Base-by-base conservation (phyloP, 2,797 vertebrate species). In the Eidolon dupreanum region DNA sequence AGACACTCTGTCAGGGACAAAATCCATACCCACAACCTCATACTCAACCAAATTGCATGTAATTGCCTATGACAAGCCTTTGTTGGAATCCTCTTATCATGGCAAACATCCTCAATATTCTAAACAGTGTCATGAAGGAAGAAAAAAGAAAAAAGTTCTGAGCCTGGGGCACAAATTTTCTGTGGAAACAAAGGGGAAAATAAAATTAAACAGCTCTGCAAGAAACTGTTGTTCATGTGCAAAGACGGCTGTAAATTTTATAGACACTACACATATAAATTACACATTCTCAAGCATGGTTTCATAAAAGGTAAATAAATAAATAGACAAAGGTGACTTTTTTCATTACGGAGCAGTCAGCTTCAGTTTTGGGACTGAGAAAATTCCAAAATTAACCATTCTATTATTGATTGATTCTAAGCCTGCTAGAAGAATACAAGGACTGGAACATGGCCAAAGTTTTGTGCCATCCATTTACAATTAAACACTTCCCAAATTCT, bases 51-150 rank as follows among this genome's bases (percentile, higher is more conserved):
- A 95, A 97, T 91, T 96, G 93, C 97, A 96, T 88, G 88, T 93
- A 89, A 13, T 84, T 95, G 97, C 74, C 96, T 97, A 94, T 90
- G 97, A 93, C 96, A 97, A 86, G 94, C 93, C 95, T 95, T 92
- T 82, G 46, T 71, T 98, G 97, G 88, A 70, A 96, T 98, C 88
- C 90, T 97, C 96, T 98, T 97, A 97, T 82, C 97, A 63, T 86
- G 94, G 95, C 93, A 97, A 96, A 97, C 88, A 97, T 92, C 88
- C 57, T 97, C 95, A 87, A 36, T 87, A 73, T 97, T 97, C 71
- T 92, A 98, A 97, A 94, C 92, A 97, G 82, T 89, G 89, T 92
- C 93, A 89, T 73, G 10, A 41, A 97, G 75, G 91, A 88, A 97
- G 41, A 3, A 24, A 68, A 78, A 96, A 78, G 68, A 97, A 97